A percentile compares a stretch with the other conserved stretches of the same genome.
Evolutionary conservation across 2,113 vertebrate species (phyloP).

Genomic region (Mustela nigripes): DNA sequence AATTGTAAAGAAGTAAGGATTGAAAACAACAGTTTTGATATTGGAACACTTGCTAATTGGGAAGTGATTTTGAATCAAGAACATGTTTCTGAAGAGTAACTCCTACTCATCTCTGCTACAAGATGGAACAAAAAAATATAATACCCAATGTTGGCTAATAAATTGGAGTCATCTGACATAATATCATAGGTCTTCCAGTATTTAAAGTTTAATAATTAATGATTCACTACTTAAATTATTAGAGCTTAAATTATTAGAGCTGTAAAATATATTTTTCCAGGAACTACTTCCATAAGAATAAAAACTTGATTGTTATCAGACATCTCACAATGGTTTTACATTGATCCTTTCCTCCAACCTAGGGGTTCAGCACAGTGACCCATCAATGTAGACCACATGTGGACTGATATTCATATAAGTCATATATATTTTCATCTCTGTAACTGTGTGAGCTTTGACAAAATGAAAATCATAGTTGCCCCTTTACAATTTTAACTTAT

Average conservation of each 20-base stretch:
- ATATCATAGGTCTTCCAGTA: neutral
- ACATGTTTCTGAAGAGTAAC: neutral
- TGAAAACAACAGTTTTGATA: neutral
- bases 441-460: neutral
- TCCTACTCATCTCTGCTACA: neutral
- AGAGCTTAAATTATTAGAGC: neutral
- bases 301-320: neutral
- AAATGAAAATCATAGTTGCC: neutral
- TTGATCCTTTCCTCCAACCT: neutral
- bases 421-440: neutral
- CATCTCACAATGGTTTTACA: neutral
- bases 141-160: neutral
- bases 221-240: neutral
- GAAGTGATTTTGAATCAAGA: neutral
- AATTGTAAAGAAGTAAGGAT: neutral
- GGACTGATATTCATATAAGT: neutral
- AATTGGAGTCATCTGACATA: neutral
- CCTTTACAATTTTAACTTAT: neutral
- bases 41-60: neutral
- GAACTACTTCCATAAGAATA: neutral
- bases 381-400: neutral
- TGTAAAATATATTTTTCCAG: neutral
- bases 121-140: neutral
- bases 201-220: constrained; percentile 14
- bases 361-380: neutral